Evolutionary conservation across 2,888 invertebrate genomes (phyloP), one percentile per base, ranked within the genome.

Genomic region (Oxyscelio sp.): DNA sequence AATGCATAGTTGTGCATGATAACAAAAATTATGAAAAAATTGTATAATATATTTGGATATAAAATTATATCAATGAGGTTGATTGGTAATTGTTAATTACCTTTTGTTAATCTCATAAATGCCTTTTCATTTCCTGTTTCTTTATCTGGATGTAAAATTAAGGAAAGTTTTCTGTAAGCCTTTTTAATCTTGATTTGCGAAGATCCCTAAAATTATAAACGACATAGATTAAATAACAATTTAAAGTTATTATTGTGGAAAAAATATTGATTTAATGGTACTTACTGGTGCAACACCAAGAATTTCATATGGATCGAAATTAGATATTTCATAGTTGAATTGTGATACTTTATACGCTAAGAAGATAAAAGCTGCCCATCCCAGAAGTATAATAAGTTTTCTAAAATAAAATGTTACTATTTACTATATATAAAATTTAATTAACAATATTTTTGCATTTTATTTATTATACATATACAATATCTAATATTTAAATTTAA

Each of bases 231-330:
- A n/a, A n/a, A n/a, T n/a, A n/a, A n/a, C n/a, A n/a, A n/a, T n/a
- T n/a, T n/a, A n/a, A n/a, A n/a, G n/a, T n/a, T n/a, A n/a, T n/a
- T n/a, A n/a, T n/a, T n/a, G 34, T 34, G 9, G 11, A 8, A 34
- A 11, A 34, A 4, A 34, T 34, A 9, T 34, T 34, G 11, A 21
- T 34, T 21, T 43, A 63, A 59, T 11, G 40, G 17, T 85, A 93
- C 95, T 95, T 93, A 97, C 97, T 83, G 97, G 95, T 70, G 99
- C 97, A 87, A 99, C 96, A 58, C 97, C 97, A 79, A 99, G 95
- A 92, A 99, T 99, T 93, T 98, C 98, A 95, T 98, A 99, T 0
- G 99, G 99, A 95, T 99, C 99, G 95, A 99, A 99, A 94, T 99
- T 99, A 6, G 98, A 98, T 97, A 98, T 98, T 95, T 99, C 99